Evolutionary conservation across 2,888 invertebrate species (phyloP).

Genomic region (Pomacea canaliculata): DNA sequence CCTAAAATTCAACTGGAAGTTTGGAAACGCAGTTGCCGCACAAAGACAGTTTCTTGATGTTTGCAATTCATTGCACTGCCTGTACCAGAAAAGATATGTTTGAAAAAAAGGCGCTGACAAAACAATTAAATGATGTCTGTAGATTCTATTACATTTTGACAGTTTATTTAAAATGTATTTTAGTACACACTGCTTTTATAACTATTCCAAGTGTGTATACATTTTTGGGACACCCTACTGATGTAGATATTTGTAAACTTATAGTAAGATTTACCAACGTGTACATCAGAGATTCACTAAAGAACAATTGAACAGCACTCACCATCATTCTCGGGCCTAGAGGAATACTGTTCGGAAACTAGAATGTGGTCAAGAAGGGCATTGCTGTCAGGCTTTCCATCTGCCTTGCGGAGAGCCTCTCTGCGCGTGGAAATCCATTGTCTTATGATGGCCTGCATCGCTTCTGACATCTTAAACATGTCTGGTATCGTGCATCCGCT

Average conservation of each 20-base stretch:
- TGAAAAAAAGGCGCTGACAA: too few relatives aligned
- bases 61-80: too few relatives aligned
- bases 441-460: conserved; percentile 4
- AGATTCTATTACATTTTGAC: too few relatives aligned
- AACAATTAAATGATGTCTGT: too few relatives aligned
- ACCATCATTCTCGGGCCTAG: conserved; percentile 27
- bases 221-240: background rate
- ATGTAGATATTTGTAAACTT: background rate
- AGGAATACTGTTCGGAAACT: conserved; percentile 24
- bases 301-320: background rate
- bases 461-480: conserved; percentile 21
- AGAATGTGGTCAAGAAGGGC: conserved; percentile 30
- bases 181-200: background rate
- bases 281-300: too few relatives aligned
- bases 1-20: too few relatives aligned
- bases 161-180: background rate
- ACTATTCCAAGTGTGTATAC: background rate
- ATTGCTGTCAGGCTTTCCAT: conserved; percentile 6
- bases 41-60: too few relatives aligned
- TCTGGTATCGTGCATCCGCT: conserved; percentile 23
- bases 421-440: conserved; percentile 6
- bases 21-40: too few relatives aligned
- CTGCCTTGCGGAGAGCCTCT: background rate
- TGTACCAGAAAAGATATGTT: too few relatives aligned
- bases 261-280: background rate